Base-by-base conservation (phyloP, 2,113 vertebrate genomes). In the Cepphus grylle region DNA sequence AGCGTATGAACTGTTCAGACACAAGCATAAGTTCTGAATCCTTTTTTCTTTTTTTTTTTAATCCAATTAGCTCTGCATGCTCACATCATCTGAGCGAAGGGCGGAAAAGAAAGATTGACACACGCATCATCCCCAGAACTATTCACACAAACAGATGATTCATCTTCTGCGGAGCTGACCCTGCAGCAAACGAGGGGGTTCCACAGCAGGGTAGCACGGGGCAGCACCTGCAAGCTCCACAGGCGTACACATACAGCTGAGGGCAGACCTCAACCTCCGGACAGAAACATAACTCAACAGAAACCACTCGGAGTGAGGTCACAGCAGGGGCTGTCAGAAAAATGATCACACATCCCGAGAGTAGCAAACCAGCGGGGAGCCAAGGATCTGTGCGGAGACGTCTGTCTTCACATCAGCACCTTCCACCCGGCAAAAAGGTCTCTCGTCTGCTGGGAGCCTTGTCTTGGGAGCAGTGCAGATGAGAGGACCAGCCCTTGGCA, bases 281-380 rank as follows among this genome's bases (percentile, higher is more conserved):
- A 47, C 22, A 53, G 55, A 86, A 78, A 32, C 8, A 19, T 79
- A 27, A 38, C 36, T 85, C 34, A 49, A 16, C 6, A 29, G 45
- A 77, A 92, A 29, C 4, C 29, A n/a, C 43, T 32, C 0, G 0
- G 49, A 59, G 11, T 4, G 43, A 5, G 1, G 43, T 80, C 58
- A 27, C 27, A 49, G 13, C 0, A 0, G 5, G 23, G 21, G 1
- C 43, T 85, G 47, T 40, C 14, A 72, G 70, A 36, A 81, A 81
- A 82, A 80, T 3, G 2, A 45, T 11, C 2, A 0, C 23, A 55
- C 6, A 18, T 55, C 20, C 27, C 25, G 38, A 45, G 38, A n/a
- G 3, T 0, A 78, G 42, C 34, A 81, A 61, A 66, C 9, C 50
- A 43, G 10, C 0, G 0, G 1, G 12, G 19, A 89, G 25, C n/a